Evolutionary conservation across 92 coral and sea anemone genomes (phyloP).

Genomic region (Epizoanthus fatuus): DNA sequence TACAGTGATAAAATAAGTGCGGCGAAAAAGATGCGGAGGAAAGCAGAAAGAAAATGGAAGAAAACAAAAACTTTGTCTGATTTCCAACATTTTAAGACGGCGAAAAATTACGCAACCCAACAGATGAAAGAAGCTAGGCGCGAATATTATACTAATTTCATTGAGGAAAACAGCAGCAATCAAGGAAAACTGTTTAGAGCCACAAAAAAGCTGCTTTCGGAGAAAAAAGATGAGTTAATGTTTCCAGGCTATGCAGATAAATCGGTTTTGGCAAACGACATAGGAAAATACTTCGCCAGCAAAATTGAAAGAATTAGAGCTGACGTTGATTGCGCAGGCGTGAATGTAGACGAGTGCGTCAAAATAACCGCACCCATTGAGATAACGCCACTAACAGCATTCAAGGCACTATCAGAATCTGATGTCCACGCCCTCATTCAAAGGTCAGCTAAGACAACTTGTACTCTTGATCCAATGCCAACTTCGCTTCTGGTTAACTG

Average conservation of each 20-base stretch:
- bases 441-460: constrained; percentile 18
- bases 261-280: too few relatives aligned
- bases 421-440: constrained; percentile 9
- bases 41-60: constrained; percentile 1
- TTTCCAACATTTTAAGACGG: background rate
- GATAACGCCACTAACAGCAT: constrained; percentile 17
- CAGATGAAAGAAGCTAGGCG: constrained; percentile 1
- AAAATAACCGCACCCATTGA: constrained; percentile 20
- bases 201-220: background rate
- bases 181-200: background rate
- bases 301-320: too few relatives aligned
- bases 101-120: background rate
- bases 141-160: constrained; percentile 1
- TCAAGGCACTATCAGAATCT: constrained; percentile 1
- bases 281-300: too few relatives aligned
- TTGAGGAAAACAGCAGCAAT: constrained; percentile 20
- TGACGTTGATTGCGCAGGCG: too few relatives aligned
- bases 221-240: too few relatives aligned
- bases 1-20: background rate
- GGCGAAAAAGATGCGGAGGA: background rate
- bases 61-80: background rate
- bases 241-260: too few relatives aligned
- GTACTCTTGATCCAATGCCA: constrained; percentile 2
- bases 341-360: background rate
- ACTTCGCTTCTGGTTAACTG: background rate